Evolutionary conservation across 2,797 vertebrate genomes (phyloP), one percentile per base, ranked within the genome.

Genomic region (Cheirogaleus major): DNA sequence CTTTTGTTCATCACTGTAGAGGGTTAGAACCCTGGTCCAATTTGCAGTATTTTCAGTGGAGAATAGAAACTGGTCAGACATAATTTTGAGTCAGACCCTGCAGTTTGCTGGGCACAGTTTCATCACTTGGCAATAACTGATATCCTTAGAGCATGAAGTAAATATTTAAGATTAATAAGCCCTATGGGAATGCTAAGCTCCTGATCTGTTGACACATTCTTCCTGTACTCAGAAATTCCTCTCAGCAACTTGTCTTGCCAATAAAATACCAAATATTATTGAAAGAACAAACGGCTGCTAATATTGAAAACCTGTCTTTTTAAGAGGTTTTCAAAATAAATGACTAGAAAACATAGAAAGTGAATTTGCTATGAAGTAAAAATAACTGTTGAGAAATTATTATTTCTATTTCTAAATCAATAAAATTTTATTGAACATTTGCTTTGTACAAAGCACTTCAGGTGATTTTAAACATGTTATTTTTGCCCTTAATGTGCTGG

Each of bases 111-210:
- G 45, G n/a, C 50, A 82, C 2, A 27, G 8, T 90, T 89, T 92
- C 41, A 6, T 86, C 45, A 65, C 80, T 93, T 92, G 80, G 94
- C 72, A 76, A 70, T 92, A 65, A 25, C 65, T 43, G 30, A 1
- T 76, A 23, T 95, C 76, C 96, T 93, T 45, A 80, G 48, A 75
- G 81, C 63, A 57, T 69, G 72, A 88, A 90, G 65, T 95, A 91
- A 95, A 83, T 92, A 85, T 48, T 93, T 90, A 88, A 78, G 87
- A 81, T 85, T 48, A 78, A 87, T 38, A 70, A 38, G 10, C 25
- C 41, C 45, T n/a, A 18, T 9, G 55, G 59, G 76, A 87, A 38
- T 65, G 70, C 12, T 70, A 41, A 76, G 11, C 52, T 70, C n/a
- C 70, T 84, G 67, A 41, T 80, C 61, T 94, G 88, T 87, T 72